Percentiles rank a stretch among this genome's conserved stretches.
Conservation (phyloP, 2,888 invertebrate genomes). For the Kryphioiulus occultus region DNA sequence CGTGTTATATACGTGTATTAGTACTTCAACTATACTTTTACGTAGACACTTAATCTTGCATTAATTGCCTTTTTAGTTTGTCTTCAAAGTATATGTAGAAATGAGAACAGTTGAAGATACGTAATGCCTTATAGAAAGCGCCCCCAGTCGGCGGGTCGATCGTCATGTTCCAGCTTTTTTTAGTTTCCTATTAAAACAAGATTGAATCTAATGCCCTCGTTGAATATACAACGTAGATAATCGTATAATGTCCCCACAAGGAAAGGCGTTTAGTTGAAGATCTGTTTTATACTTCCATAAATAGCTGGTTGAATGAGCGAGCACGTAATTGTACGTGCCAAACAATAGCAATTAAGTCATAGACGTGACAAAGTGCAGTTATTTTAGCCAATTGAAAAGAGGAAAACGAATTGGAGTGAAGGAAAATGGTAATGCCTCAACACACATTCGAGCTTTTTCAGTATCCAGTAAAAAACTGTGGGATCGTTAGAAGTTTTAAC, state of each 20-base stretch:
- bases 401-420: constrained; percentile 12
- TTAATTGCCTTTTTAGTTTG: no score
- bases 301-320: constrained; percentile 35
- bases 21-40: no score
- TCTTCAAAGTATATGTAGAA: no score
- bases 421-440: neutral
- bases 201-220: constrained; percentile 1
- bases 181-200: neutral
- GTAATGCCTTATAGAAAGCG: neutral
- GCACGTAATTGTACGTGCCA: constrained; percentile 44
- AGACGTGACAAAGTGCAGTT: constrained; percentile 42
- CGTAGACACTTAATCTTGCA: no score
- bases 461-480: neutral
- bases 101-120: neutral
- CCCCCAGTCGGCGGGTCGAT: neutral
- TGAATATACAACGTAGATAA: neutral
- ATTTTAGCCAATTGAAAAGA: constrained; percentile 33
- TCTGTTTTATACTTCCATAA: constrained; percentile 41
- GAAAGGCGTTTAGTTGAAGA: constrained; percentile 37
- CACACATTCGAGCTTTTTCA: constrained; percentile 1
- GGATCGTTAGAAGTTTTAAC: neutral
- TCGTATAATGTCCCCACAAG: constrained; percentile 29
- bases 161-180: neutral
- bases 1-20: no score
- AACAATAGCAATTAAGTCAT: constrained; percentile 28